Evolutionary conservation across 2,888 invertebrate genomes (phyloP).

Genomic region (Machimus rusticus): DNA sequence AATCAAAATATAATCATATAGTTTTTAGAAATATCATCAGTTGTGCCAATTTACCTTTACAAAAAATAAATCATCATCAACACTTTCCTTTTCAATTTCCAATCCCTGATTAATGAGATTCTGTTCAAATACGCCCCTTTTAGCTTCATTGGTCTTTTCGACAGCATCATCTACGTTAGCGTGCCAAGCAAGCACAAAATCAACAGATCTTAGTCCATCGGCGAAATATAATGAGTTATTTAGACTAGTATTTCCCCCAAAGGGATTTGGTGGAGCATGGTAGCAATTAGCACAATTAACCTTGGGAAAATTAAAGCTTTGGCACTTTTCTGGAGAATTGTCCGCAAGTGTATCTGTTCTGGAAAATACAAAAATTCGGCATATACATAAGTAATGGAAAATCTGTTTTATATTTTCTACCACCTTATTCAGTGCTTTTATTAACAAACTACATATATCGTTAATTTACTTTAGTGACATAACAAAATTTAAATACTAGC

Average conservation of each 20-base stretch:
- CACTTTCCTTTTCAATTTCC: constrained; percentile 74
- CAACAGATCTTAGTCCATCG: constrained; percentile 76
- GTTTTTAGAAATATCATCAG: neutral
- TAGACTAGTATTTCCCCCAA: constrained; percentile 31
- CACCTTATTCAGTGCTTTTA: neutral
- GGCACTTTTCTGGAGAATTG: constrained; percentile 27
- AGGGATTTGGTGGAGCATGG: constrained; percentile 46
- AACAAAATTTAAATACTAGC: neutral
- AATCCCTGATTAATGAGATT: constrained; percentile 79
- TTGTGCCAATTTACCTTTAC: constrained; percentile 68
- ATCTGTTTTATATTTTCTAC: neutral
- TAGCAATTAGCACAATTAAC: constrained; percentile 28
- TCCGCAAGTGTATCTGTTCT: constrained; percentile 29
- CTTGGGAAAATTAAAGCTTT: constrained; percentile 16
- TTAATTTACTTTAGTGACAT: neutral
- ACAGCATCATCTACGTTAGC: constrained; percentile 65
- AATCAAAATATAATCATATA: neutral
- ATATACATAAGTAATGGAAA: neutral
- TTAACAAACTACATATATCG: neutral
- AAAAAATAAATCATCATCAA: constrained; percentile 77
- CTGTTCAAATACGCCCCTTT: constrained; percentile 72
- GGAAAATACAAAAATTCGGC: neutral
- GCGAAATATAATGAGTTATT: constrained; percentile 70
- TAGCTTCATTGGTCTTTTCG: constrained; percentile 60
- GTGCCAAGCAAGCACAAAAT: constrained; percentile 83